Percentiles rank a stretch among this genome's conserved stretches.
phyloP scores from a whole-genome alignment of 2,797 vertebrate genomes.

The Pangasius larnaudii region DNA sequence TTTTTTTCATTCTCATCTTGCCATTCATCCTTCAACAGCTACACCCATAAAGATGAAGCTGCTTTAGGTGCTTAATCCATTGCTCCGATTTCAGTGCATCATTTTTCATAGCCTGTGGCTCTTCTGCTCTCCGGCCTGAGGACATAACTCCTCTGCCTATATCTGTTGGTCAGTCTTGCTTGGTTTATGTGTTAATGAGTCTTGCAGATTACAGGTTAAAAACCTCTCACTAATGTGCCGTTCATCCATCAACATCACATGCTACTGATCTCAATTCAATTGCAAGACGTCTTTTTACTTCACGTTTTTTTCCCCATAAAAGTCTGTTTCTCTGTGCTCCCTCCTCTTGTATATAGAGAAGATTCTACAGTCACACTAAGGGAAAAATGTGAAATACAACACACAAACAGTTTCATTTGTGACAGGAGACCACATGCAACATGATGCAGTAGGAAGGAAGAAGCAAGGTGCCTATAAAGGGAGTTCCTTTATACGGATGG shows the following conservation, averaged over 20 bases:
- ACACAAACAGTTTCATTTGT: not conserved
- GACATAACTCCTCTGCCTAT: constrained; percentile 55
- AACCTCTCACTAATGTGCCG: constrained; percentile 45
- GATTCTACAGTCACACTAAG: not conserved
- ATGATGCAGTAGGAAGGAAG: not conserved
- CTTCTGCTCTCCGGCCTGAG: constrained; percentile 58
- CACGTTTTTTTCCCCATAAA: constrained; percentile 41
- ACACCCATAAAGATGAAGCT: constrained; percentile 13
- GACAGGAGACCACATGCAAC: not conserved
- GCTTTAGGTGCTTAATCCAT: constrained; percentile 20
- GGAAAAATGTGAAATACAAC: not conserved
- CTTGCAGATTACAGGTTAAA: constrained; percentile 44
- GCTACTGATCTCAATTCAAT: constrained; percentile 62
- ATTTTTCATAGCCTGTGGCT: constrained; percentile 33
- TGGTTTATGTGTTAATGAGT: constrained; percentile 62
- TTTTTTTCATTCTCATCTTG: constrained; percentile 33
- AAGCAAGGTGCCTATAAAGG: not conserved
- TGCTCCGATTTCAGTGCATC: constrained; percentile 22
- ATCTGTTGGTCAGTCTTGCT: constrained; percentile 45
- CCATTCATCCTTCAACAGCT: constrained; percentile 1
- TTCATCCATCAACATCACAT: constrained; percentile 65
- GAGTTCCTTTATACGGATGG: not conserved
- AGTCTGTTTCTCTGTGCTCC: not conserved
- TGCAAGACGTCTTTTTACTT: constrained; percentile 61
- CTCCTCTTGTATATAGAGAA: too few species aligned